Conservation (phyloP, 2,113 vertebrate species). For the Lathamus discolor region DNA sequence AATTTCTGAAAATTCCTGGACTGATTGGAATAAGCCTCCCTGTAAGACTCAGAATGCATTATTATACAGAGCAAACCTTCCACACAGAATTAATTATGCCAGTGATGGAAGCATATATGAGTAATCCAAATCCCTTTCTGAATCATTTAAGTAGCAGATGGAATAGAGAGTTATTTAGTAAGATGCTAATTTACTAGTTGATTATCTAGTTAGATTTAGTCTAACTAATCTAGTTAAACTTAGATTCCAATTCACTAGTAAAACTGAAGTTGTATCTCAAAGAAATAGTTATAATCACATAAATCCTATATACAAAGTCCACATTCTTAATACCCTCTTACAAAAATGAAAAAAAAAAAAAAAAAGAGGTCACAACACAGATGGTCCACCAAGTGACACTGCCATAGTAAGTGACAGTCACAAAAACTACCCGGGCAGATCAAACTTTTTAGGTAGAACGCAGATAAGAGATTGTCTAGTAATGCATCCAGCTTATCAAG, state of each 20-base stretch:
- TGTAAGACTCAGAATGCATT: neutral
- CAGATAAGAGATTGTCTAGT: neutral
- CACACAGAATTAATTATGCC: neutral
- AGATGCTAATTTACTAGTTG: neutral
- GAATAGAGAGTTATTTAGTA: neutral
- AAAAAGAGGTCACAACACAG: neutral
- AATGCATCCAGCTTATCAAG: neutral
- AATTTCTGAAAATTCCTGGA: neutral
- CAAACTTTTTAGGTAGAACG: neutral
- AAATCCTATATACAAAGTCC: neutral
- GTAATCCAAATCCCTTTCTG: neutral
- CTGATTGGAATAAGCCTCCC: neutral
- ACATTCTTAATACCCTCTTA: neutral
- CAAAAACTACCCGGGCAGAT: neutral
- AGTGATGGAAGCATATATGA: neutral
- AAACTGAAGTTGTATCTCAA: neutral
- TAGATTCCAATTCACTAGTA: neutral
- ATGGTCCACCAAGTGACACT: neutral
- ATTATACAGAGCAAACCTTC: neutral
- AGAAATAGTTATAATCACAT: neutral
- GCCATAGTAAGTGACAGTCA: neutral
- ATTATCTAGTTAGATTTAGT: neutral
- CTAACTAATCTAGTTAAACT: neutral
- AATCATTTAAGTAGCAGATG: neutral
- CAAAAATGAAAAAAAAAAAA: neutral